Percentiles rank a stretch among this genome's conserved stretches.
Conservation (phyloP, 1,140 invertebrate species). For the Nasonia vitripennis region DNA sequence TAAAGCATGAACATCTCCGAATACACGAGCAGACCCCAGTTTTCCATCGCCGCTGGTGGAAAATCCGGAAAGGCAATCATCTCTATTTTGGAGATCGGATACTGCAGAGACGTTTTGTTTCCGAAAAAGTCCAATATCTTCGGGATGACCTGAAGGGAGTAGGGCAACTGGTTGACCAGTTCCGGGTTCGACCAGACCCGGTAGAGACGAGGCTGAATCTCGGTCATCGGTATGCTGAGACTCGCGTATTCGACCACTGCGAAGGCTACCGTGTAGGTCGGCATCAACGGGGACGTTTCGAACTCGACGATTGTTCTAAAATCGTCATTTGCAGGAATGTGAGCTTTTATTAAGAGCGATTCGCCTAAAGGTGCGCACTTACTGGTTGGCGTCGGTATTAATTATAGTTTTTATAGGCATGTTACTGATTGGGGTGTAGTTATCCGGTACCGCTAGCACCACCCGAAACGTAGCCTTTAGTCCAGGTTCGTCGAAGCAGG, state of each 20-base stretch:
- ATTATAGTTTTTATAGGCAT: not conserved
- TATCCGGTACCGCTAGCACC: constrained; percentile 83
- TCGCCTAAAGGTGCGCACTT: constrained; percentile 70
- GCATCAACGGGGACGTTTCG: constrained; percentile 90
- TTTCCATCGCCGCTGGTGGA: constrained; percentile 93
- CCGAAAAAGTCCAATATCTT: constrained; percentile 88
- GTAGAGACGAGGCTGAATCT: constrained; percentile 72
- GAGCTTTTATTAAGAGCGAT: too few species aligned
- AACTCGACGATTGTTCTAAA: constrained; percentile 86
- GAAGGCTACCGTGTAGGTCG: constrained; percentile 93
- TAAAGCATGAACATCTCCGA: constrained; percentile 91
- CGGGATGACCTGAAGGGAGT: constrained; percentile 87
- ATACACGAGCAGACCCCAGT: constrained; percentile 92
- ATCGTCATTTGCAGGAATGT: constrained; percentile 68
- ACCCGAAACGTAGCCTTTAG: constrained; percentile 91
- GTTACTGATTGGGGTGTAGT: constrained; percentile 82
- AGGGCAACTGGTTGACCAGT: constrained; percentile 87
- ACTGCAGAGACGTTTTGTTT: constrained; percentile 87
- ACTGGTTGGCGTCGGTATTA: not conserved
- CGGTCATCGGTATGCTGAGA: constrained; percentile 59
- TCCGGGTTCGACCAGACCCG: constrained; percentile 89
- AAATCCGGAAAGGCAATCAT: constrained; percentile 96
- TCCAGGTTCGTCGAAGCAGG: constrained; percentile 95
- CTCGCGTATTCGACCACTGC: constrained; percentile 83
- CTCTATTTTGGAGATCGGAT: constrained; percentile 89